phyloP scores from a whole-genome alignment of 1,140 invertebrate species.

The Zelostemma sp. region DNA sequence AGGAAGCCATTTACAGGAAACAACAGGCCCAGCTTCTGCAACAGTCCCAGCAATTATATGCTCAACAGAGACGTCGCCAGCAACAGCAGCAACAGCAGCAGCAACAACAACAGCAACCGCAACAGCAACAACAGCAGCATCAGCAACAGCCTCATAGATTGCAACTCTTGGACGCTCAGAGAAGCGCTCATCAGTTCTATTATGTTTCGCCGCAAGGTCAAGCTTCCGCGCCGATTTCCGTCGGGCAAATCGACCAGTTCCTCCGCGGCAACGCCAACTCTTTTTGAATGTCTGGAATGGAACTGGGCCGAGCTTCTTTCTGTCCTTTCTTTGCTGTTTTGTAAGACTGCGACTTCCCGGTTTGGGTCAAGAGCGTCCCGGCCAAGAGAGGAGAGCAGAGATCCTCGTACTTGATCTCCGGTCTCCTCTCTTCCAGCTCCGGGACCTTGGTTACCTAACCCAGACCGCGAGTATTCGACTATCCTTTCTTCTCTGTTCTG shows the following conservation, averaged over 20 bases:
- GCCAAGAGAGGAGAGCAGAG: no score
- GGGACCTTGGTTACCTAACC: not conserved
- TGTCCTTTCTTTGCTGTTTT: not conserved
- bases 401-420: not conserved
- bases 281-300: slow-evolving; percentile 65
- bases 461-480: not conserved
- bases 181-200: slow-evolving; percentile 73
- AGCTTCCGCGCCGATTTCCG: slow-evolving; percentile 61
- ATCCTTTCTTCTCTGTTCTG: not conserved
- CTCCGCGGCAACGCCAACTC: slow-evolving; percentile 79
- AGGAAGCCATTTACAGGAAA: slow-evolving; percentile 79
- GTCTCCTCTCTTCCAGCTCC: not conserved
- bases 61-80: slow-evolving; percentile 78
- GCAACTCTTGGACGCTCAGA: slow-evolving; percentile 62
- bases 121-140: slow-evolving; percentile 72
- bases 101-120: slow-evolving; percentile 6
- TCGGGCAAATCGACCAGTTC: slow-evolving; percentile 85
- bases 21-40: slow-evolving; percentile 78
- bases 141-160: no score
- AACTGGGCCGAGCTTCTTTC: slow-evolving; percentile 7
- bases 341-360: not conserved
- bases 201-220: slow-evolving; percentile 69
- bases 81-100: slow-evolving; percentile 69
- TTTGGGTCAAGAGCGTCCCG: not conserved
- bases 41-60: slow-evolving; percentile 80